Evolutionary conservation across 1,140 invertebrate species (phyloP).

Genomic region (Drosophila serrata): DNA sequence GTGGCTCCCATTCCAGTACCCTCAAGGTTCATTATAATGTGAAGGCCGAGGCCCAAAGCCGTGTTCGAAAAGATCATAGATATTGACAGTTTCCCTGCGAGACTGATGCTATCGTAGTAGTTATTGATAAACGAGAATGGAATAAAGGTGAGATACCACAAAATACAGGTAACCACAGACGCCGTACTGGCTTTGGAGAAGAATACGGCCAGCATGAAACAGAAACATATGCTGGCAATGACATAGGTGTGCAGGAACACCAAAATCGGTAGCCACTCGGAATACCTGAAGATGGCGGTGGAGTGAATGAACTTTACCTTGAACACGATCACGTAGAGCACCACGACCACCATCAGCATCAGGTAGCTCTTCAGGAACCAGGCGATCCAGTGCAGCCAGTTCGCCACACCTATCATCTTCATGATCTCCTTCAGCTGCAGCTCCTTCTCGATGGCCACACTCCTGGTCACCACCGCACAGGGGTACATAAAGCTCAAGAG

Average conservation of each 20-base stretch:
- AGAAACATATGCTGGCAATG: constrained; percentile 86
- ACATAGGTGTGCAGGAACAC: constrained; percentile 86
- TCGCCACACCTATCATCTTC: constrained; percentile 94
- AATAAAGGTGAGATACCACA: constrained; percentile 90
- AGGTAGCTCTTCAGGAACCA: constrained; percentile 94
- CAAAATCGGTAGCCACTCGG: constrained; percentile 84
- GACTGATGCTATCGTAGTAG: constrained; percentile 87
- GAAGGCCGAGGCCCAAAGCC: constrained; percentile 91
- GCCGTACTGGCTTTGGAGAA: constrained; percentile 87
- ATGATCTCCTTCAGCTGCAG: constrained; percentile 91
- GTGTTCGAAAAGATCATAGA: constrained; percentile 89
- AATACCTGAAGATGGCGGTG: constrained; percentile 64
- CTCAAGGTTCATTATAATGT: constrained; percentile 87
- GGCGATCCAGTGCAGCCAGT: constrained; percentile 93
- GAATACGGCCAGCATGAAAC: constrained; percentile 88
- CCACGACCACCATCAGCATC: constrained; percentile 87
- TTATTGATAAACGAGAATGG: constrained; percentile 89
- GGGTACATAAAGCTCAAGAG: constrained; percentile 92
- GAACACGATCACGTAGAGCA: constrained; percentile 82
- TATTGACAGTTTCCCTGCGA: constrained; percentile 86
- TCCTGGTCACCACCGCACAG: constrained; percentile 90
- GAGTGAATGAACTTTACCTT: constrained; percentile 4
- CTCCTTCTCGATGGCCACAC: constrained; percentile 88
- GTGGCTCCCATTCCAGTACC: constrained; percentile 82
- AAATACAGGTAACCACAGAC: constrained; percentile 87